phyloP scores from a whole-genome alignment of 2,113 vertebrate species.

The Pterocles gutturalis region DNA sequence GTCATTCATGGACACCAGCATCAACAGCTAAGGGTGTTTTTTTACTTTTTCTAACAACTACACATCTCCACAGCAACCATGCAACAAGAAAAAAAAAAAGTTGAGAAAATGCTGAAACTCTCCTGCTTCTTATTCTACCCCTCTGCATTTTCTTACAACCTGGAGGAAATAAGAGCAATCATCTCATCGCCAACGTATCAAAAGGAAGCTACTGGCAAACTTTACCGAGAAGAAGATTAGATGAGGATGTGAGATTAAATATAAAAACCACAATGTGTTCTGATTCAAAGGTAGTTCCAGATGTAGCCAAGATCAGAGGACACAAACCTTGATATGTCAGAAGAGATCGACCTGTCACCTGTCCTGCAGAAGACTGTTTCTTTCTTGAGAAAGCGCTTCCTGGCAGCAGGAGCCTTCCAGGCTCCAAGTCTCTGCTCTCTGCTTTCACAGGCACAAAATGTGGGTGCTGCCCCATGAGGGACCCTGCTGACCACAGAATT shows the following conservation, averaged over 20 bases:
- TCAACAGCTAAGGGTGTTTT: fast-evolving
- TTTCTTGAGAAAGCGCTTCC: not conserved
- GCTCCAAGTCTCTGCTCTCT: not conserved
- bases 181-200: not conserved
- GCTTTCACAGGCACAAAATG: fast-evolving
- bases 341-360: not conserved
- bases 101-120: not conserved
- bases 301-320: not conserved
- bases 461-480: fast-evolving
- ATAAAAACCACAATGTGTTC: not conserved
- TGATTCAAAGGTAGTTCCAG: not conserved
- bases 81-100: not conserved
- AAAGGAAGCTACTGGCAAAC: not conserved
- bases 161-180: not conserved
- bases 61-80: not conserved
- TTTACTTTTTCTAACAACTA: not conserved
- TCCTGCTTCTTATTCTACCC: not conserved
- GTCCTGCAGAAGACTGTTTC: not conserved
- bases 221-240: not conserved
- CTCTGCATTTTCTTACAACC: not conserved
- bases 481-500: not conserved
- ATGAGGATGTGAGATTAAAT: not conserved
- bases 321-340: not conserved
- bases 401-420: not conserved
- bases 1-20: not conserved